Percentiles rank a stretch among this genome's conserved stretches.
Conservation (phyloP, 1,140 invertebrate genomes). For the Lepidurus arcticus region DNA sequence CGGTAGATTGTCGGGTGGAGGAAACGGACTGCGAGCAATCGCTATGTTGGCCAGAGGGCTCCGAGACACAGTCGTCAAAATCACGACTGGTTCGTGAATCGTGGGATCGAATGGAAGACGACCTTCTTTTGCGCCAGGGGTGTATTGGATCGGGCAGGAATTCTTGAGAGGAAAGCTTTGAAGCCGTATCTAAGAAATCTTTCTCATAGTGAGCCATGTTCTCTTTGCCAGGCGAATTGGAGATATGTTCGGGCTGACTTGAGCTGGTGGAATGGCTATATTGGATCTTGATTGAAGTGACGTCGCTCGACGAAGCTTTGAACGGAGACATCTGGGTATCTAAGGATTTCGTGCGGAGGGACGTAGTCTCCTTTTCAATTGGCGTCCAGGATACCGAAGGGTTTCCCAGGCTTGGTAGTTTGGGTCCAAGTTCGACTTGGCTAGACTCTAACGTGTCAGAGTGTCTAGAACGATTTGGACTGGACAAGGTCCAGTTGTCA, state of each 20-base stretch:
- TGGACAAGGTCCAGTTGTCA: not conserved
- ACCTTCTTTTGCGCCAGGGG: conserved; percentile 1
- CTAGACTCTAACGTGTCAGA: not conserved
- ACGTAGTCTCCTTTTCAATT: not conserved
- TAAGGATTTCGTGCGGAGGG: not conserved
- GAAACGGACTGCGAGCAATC: not conserved
- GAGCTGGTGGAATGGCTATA: not conserved
- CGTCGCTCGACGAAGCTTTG: not conserved
- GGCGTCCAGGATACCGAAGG: conserved; percentile 25
- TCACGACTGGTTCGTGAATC: not conserved
- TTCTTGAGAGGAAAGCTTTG: not conserved
- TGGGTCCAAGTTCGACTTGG: not conserved
- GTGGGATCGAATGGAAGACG: not conserved
- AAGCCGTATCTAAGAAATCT: not conserved
- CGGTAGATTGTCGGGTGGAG: not conserved
- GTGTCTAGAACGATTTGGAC: not conserved
- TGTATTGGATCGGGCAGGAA: not conserved
- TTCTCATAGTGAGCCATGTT: not conserved
- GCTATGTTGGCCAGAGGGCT: not conserved
- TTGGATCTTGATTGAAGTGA: not conserved
- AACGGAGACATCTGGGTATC: not conserved
- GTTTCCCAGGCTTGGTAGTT: conserved; percentile 6
- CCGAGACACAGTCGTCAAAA: not conserved
- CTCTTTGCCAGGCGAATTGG: not conserved
- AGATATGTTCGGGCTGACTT: not conserved